Evolutionary conservation across 2,113 vertebrate genomes (phyloP).

Genomic region (Picathartes gymnocephalus): DNA sequence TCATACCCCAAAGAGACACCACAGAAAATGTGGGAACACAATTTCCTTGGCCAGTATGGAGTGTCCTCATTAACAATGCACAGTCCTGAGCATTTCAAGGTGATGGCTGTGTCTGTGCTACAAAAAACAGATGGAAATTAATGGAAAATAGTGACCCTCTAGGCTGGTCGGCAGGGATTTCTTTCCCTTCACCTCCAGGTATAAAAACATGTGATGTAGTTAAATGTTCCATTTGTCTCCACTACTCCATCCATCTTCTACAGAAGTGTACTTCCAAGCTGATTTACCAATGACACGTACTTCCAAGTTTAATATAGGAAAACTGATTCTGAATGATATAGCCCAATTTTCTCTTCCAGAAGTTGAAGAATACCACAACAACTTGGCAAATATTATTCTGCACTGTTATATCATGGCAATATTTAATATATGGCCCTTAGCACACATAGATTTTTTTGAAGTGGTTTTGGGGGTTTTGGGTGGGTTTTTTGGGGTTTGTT

Average conservation of each 20-base stretch:
- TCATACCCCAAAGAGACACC: not conserved
- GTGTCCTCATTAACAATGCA: not conserved
- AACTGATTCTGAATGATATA: not conserved
- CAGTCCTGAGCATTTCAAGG: not conserved
- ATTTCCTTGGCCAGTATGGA: not conserved
- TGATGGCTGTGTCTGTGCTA: not conserved
- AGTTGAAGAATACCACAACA: not conserved
- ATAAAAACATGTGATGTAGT: not conserved
- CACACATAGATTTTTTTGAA: not conserved
- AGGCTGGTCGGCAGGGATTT: not conserved
- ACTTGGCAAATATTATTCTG: not conserved
- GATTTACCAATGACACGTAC: not conserved
- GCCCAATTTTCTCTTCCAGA: not conserved
- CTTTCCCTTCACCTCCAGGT: not conserved
- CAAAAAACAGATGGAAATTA: not conserved
- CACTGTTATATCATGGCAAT: not conserved
- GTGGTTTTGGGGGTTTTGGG: not conserved
- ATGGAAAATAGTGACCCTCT: not conserved
- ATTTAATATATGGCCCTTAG: not conserved
- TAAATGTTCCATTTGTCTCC: not conserved
- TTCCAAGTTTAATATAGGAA: not conserved
- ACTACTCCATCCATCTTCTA: not conserved
- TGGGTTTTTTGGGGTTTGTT: no score
- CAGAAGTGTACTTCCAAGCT: not conserved
- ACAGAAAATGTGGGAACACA: not conserved